A percentile compares a stretch with the other conserved stretches of the same genome.
Evolutionary conservation across 1,140 invertebrate genomes (phyloP).

Genomic region (Octopus bimaculoides): DNA sequence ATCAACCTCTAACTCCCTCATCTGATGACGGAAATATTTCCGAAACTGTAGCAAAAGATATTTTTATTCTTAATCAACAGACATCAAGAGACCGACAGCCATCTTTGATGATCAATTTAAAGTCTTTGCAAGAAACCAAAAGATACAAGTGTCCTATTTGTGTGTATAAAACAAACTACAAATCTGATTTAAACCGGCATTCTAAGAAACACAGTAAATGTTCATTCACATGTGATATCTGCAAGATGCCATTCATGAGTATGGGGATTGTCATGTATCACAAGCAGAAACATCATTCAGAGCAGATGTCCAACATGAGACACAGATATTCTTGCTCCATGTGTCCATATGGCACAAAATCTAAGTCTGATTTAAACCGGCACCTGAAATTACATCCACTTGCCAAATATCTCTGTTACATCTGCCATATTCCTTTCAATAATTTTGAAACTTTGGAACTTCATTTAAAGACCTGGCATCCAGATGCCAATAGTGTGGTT

Average conservation of each 20-base stretch:
- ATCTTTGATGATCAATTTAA: too few relatives aligned
- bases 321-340: slow-evolving; percentile 17
- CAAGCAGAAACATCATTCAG: slow-evolving; percentile 24
- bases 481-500: background rate
- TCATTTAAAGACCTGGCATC: background rate
- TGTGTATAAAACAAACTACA: slow-evolving; percentile 34
- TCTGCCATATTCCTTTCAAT: background rate
- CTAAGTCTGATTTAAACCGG: slow-evolving; percentile 28
- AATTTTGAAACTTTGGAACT: background rate
- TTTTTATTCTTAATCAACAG: too few relatives aligned
- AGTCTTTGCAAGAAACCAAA: slow-evolving; percentile 12
- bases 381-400: slow-evolving; percentile 9
- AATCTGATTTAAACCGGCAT: slow-evolving; percentile 37
- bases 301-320: background rate
- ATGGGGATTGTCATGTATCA: slow-evolving; percentile 29
- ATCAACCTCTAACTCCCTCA: too few relatives aligned
- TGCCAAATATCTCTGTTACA: slow-evolving; percentile 1
- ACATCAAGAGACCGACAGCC: too few relatives aligned
- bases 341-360: slow-evolving; percentile 23
- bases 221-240: slow-evolving; percentile 29
- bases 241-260: slow-evolving; percentile 30
- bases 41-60: too few relatives aligned
- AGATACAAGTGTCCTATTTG: slow-evolving; percentile 36
- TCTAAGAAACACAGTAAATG: slow-evolving; percentile 28
- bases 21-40: too few relatives aligned